Conservation (phyloP, 2,113 vertebrate species). For the Dicerorhinus sumatrensis region DNA sequence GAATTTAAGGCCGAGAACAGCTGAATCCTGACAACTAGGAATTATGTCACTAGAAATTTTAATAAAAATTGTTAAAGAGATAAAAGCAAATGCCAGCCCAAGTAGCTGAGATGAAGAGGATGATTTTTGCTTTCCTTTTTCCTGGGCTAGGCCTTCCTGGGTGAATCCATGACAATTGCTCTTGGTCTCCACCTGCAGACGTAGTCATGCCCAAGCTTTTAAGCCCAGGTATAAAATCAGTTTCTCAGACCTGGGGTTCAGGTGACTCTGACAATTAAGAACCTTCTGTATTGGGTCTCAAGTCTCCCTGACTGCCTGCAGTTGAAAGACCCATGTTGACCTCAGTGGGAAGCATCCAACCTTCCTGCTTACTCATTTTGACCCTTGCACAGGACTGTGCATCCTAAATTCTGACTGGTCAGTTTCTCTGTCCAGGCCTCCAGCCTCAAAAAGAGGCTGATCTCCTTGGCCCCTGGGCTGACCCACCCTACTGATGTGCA, state of each 20-base stretch:
- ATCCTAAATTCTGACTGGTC: neutral
- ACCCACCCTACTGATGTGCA: rapidly evolving
- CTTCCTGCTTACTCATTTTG: neutral
- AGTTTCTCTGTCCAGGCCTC: neutral
- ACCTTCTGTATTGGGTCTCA: neutral
- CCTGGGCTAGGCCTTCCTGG: neutral
- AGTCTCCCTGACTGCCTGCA: neutral
- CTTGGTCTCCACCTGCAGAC: neutral
- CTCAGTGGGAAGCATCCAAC: neutral
- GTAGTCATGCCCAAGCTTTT: neutral
- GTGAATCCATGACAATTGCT: neutral
- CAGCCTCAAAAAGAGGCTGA: neutral
- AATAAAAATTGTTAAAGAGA: slow-evolving; percentile 50
- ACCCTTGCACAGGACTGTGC: neutral
- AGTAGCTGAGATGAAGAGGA: neutral
- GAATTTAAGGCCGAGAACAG: slow-evolving; percentile 16
- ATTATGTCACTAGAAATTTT: slow-evolving; percentile 35
- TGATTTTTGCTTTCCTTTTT: neutral
- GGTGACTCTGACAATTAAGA: neutral
- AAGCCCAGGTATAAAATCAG: neutral
- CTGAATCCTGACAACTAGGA: slow-evolving; percentile 35
- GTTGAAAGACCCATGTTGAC: neutral
- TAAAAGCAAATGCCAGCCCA: slow-evolving; percentile 41
- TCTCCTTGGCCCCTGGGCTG: neutral
- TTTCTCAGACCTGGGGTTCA: neutral